Percentiles rank a stretch among this genome's conserved stretches.
Conservation (phyloP, 2,888 invertebrate genomes). For the Trisateles emortualis region DNA sequence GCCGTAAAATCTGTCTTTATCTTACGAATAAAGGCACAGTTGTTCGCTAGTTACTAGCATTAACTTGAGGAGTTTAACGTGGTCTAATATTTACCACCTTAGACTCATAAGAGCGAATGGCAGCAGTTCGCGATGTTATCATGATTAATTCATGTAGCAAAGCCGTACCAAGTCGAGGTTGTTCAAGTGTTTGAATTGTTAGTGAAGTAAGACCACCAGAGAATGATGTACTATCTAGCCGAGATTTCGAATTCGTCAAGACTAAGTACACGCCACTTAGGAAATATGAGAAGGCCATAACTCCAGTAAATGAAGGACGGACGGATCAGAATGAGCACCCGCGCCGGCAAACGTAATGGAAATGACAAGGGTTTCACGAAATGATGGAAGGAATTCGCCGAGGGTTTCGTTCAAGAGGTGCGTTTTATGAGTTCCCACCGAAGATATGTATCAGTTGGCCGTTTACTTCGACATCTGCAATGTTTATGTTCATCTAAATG, state of each 20-base stretch:
- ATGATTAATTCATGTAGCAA: conserved; percentile 43
- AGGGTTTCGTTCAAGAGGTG: conserved; percentile 69
- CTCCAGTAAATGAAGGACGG: conserved; percentile 80
- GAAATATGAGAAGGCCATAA: conserved; percentile 80
- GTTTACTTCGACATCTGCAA: conserved; percentile 60
- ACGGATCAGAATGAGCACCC: conserved; percentile 69
- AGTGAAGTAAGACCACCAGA: conserved; percentile 25
- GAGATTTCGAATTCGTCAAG: conserved; percentile 60
- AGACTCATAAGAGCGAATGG: conserved; percentile 37
- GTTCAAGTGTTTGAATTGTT: conserved; percentile 36
- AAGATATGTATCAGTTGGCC: conserved; percentile 71
- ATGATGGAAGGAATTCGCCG: conserved; percentile 78
- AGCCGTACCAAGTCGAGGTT: conserved; percentile 22
- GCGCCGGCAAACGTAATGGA: conserved; percentile 77
- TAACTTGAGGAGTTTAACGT: conserved; percentile 37
- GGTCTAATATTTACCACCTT: conserved; percentile 46
- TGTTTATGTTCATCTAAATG: conserved; percentile 42
- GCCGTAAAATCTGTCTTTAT: conserved; percentile 44
- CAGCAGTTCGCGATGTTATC: conserved; percentile 34
- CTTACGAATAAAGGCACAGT: conserved; percentile 35
- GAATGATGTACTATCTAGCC: conserved; percentile 45
- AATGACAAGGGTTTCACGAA: conserved; percentile 83
- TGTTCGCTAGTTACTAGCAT: conserved; percentile 35
- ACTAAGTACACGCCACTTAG: conserved; percentile 70
- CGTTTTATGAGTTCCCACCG: conserved; percentile 71